phyloP scores from a whole-genome alignment of 2,113 vertebrate genomes.

The Macrotus californicus region DNA sequence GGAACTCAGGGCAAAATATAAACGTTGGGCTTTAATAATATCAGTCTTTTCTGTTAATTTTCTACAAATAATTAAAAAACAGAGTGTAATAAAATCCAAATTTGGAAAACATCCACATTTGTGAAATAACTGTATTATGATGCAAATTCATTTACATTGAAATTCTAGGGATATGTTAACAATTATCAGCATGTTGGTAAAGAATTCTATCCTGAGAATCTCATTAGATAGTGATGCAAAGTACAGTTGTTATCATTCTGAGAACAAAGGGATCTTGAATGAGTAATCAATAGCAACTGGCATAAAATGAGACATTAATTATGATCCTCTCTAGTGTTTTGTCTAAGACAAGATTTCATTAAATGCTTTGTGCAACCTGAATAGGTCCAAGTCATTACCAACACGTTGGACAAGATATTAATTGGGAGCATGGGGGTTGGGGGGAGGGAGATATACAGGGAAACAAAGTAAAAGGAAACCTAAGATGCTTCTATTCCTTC shows the following conservation, averaged over 20 bases:
- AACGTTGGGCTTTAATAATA: slow-evolving; percentile 34
- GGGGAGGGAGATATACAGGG: background rate
- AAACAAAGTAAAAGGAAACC: slow-evolving; percentile 65
- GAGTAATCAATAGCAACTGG: slow-evolving; percentile 87
- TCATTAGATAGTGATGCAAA: slow-evolving; percentile 84
- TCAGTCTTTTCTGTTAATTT: slow-evolving; percentile 38
- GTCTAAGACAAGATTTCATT: slow-evolving; percentile 87
- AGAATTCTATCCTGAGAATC: slow-evolving; percentile 83
- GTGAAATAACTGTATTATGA: slow-evolving; percentile 70
- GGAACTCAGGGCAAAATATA: slow-evolving; percentile 12
- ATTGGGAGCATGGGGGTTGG: slow-evolving; percentile 30
- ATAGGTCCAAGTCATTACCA: slow-evolving; percentile 77
- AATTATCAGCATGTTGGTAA: slow-evolving; percentile 82
- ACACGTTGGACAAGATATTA: slow-evolving; percentile 75
- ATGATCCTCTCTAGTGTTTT: slow-evolving; percentile 82
- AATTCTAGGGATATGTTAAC: slow-evolving; percentile 79
- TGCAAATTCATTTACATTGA: slow-evolving; percentile 81
- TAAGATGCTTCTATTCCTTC: slow-evolving; percentile 64
- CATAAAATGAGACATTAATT: slow-evolving; percentile 87
- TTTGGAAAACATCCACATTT: slow-evolving; percentile 74
- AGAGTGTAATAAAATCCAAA: slow-evolving; percentile 65
- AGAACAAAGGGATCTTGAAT: slow-evolving; percentile 86
- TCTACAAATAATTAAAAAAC: slow-evolving; percentile 65
- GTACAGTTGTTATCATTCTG: slow-evolving; percentile 82
- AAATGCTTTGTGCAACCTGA: slow-evolving; percentile 86